Conservation (phyloP, 2,113 vertebrate species). For the Mirza zaza region DNA sequence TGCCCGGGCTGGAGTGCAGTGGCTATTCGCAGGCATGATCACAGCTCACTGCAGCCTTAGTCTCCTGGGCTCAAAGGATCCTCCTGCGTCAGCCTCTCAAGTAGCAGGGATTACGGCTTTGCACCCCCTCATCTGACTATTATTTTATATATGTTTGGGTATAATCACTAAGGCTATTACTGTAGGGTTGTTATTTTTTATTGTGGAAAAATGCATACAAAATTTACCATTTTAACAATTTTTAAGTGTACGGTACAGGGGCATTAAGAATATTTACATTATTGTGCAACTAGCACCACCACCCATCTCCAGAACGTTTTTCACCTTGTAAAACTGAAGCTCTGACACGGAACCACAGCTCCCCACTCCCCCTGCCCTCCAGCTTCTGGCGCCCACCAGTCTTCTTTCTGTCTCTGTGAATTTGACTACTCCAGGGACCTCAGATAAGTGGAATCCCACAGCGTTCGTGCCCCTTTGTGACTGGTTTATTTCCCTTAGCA, state of each 20-base stretch:
- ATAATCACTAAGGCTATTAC: not conserved
- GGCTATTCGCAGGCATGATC: not conserved
- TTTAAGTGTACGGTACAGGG: not conserved
- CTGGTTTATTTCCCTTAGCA: not conserved
- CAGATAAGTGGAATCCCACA: rapidly evolving
- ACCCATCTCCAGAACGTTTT: not conserved
- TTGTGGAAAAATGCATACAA: not conserved
- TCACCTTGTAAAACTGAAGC: not conserved
- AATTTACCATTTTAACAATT: not conserved
- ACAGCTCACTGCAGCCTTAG: not conserved
- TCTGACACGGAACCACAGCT: not conserved
- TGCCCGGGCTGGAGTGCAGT: not conserved
- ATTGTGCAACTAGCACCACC: rapidly evolving
- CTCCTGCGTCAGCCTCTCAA: not conserved
- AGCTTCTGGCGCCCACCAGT: not conserved
- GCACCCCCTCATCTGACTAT: not conserved
- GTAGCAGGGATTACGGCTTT: not conserved
- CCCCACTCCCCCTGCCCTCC: rapidly evolving
- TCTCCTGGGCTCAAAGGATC: not conserved
- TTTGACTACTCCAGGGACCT: no score
- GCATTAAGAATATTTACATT: not conserved
- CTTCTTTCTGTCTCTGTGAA: not conserved
- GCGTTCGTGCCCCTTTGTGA: not conserved
- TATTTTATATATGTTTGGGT: not conserved
- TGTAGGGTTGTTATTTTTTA: not conserved